phyloP scores from a whole-genome alignment of 2,113 vertebrate species.

The Phalacrocorax carbo region DNA sequence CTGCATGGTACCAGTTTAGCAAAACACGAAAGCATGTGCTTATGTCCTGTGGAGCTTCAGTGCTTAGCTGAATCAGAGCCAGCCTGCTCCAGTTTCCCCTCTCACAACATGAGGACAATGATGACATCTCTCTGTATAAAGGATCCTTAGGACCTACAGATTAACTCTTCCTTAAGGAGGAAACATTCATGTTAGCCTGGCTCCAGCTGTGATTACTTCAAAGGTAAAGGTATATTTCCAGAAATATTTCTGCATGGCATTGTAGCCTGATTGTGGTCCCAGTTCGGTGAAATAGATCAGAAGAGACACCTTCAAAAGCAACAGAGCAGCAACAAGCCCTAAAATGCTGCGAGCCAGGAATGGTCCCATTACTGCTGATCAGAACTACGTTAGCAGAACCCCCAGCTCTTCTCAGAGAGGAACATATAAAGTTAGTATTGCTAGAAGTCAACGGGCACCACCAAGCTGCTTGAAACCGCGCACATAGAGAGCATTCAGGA shows the following conservation, averaged over 20 bases:
- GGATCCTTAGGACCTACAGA: neutral
- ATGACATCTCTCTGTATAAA: neutral
- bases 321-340: neutral
- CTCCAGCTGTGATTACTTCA: neutral
- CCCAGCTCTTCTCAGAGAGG: neutral
- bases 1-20: neutral
- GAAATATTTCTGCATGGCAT: neutral
- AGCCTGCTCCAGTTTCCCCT: neutral
- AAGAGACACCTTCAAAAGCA: neutral
- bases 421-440: neutral
- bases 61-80: neutral
- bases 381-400: neutral
- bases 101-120: fast-evolving
- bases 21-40: neutral
- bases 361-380: neutral
- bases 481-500: neutral
- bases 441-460: neutral
- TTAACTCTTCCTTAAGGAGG: neutral
- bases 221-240: neutral
- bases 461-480: neutral
- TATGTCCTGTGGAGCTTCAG: neutral
- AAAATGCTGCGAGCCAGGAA: neutral
- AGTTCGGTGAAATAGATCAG: neutral
- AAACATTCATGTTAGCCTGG: neutral
- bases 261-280: neutral